Conservation (phyloP, 2,888 invertebrate species). For the Eupithecia subumbrata region DNA sequence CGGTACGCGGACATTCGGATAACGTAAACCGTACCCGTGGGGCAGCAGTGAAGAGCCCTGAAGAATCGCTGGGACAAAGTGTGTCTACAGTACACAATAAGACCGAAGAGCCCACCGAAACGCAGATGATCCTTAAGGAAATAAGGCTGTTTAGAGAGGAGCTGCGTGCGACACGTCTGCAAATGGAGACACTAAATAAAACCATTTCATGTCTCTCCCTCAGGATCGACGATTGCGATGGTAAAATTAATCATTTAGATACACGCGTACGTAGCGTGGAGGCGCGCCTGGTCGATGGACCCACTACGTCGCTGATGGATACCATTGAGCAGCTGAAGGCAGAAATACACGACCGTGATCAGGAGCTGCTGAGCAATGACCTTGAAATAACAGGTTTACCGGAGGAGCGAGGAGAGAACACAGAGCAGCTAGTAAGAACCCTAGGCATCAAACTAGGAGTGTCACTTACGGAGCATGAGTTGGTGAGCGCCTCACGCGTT, state of each 20-base stretch:
- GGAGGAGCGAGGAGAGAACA: slow-evolving; percentile 13
- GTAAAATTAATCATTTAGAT: slow-evolving; percentile 1
- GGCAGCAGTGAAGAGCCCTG: background rate
- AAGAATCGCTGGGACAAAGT: background rate
- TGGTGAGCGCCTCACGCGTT: no score
- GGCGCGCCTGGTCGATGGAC: slow-evolving; percentile 2
- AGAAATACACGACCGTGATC: slow-evolving; percentile 13
- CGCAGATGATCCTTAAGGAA: background rate
- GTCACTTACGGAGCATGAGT: no score
- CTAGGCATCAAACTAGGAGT: slow-evolving; percentile 11
- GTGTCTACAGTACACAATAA: background rate
- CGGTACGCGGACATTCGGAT: no score
- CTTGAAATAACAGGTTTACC: slow-evolving; percentile 13
- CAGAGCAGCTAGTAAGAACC: background rate
- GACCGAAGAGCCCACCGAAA: background rate
- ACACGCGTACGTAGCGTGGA: slow-evolving; percentile 6
- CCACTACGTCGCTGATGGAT: background rate
- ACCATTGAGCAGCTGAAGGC: slow-evolving; percentile 14
- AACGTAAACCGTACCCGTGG: no score
- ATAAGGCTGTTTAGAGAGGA: background rate
- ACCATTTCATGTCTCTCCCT: background rate
- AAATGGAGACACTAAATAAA: background rate
- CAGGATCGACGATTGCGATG: slow-evolving; percentile 14
- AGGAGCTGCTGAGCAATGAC: slow-evolving; percentile 15
- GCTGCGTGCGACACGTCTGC: no score